Evolutionary conservation across 2,113 vertebrate species (phyloP).

Genomic region (Micromys minutus): DNA sequence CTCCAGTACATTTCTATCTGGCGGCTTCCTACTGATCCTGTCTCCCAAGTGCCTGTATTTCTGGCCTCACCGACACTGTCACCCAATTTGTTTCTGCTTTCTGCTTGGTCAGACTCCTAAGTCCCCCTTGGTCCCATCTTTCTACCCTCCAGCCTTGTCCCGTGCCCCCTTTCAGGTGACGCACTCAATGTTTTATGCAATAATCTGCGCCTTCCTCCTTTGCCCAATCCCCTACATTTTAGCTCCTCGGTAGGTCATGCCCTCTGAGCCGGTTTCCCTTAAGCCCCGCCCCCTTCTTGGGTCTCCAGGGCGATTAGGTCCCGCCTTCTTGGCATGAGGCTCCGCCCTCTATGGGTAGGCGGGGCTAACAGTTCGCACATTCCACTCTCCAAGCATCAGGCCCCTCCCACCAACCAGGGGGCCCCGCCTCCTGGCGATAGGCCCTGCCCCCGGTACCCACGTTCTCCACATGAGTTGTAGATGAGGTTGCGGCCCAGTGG

Average conservation of each 20-base stretch:
- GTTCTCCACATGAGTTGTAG: constrained; percentile 74
- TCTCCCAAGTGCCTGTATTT: neutral
- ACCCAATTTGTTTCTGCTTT: neutral
- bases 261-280: rapidly evolving
- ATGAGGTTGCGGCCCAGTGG: constrained; percentile 72
- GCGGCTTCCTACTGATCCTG: neutral
- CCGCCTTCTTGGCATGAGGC: neutral
- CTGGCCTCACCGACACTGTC: rapidly evolving
- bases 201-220: no score
- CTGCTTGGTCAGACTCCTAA: neutral
- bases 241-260: neutral
- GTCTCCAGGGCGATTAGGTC: neutral
- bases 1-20: neutral
- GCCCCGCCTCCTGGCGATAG: neutral
- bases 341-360: neutral
- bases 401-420: neutral
- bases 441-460: constrained; percentile 10
- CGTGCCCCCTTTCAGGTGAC: no score
- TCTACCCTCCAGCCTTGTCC: neutral
- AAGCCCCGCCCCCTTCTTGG: neutral
- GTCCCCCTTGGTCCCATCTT: neutral
- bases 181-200: neutral
- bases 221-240: neutral
- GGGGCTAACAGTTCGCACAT: neutral
- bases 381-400: neutral